phyloP scores from a whole-genome alignment of 2,113 vertebrate species.

The Sylvia atricapilla region DNA sequence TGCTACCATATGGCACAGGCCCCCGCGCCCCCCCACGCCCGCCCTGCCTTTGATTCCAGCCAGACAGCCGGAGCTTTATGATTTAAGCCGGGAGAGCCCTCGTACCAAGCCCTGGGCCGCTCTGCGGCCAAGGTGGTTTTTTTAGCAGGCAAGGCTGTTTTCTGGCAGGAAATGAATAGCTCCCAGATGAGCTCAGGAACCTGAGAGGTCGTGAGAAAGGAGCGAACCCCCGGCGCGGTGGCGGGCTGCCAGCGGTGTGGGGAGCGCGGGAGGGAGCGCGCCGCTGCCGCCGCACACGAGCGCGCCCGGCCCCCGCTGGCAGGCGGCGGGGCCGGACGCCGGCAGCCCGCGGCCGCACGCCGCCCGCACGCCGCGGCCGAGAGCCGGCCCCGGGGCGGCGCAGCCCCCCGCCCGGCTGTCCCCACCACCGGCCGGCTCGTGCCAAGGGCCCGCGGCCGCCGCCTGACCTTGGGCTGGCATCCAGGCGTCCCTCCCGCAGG shows the following conservation, averaged over 20 bases:
- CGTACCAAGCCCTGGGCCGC: constrained; percentile 85
- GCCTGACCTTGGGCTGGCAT: not conserved
- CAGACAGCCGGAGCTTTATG: constrained; percentile 85
- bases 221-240: constrained; percentile 88
- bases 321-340: constrained; percentile 59
- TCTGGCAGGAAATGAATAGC: constrained; percentile 99
- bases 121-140: constrained; percentile 84
- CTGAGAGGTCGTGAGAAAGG: constrained; percentile 99
- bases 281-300: constrained; percentile 84
- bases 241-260: constrained; percentile 84
- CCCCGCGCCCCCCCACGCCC: not conserved
- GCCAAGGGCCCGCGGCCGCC: not conserved
- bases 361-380: not conserved
- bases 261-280: constrained; percentile 73
- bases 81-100: constrained; percentile 85
- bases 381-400: not conserved
- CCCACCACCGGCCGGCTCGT: not conserved
- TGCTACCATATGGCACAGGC: constrained; percentile 89
- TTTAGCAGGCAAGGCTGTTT: constrained; percentile 87
- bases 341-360: constrained; percentile 68
- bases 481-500: not conserved
- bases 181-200: constrained; percentile 98
- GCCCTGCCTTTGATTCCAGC: constrained; percentile 81
- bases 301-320: constrained; percentile 77
- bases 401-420: not conserved